Conservation (phyloP, 2,113 vertebrate genomes). For the Glaucomys volans region DNA sequence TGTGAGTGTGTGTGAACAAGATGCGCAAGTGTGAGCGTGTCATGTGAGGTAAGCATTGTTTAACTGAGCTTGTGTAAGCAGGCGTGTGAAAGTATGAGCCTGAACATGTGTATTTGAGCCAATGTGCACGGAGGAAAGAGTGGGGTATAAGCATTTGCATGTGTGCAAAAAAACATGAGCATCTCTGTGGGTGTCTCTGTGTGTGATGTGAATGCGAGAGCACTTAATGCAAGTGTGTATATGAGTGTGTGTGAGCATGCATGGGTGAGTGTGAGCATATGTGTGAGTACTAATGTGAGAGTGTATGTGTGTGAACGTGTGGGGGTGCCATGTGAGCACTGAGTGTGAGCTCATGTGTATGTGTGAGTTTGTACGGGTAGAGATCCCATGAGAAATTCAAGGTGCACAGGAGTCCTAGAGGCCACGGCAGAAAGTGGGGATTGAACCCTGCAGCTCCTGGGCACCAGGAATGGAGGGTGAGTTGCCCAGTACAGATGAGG, state of each 20-base stretch:
- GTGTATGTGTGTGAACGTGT: neutral
- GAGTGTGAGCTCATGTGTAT: rapidly evolving
- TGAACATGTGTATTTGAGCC: neutral
- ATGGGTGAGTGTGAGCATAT: too few relatives aligned
- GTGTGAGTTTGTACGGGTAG: too few relatives aligned
- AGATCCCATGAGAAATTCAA: neutral
- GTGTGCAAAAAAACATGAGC: too few relatives aligned
- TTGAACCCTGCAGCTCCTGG: too few relatives aligned
- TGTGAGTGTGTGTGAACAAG: too few relatives aligned
- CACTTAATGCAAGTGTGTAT: too few relatives aligned
- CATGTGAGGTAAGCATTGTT: too few relatives aligned
- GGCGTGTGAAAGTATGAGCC: neutral
- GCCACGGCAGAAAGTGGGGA: neutral
- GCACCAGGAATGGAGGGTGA: neutral
- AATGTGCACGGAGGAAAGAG: neutral
- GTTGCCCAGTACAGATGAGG: too few relatives aligned
- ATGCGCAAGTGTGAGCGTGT: too few relatives aligned
- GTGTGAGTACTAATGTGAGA: neutral
- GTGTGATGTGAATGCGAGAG: too few relatives aligned
- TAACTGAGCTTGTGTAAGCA: too few relatives aligned
- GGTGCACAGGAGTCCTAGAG: neutral
- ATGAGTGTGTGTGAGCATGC: neutral
- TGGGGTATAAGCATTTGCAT: neutral
- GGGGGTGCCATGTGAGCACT: neutral
- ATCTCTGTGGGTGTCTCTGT: too few relatives aligned